These are phyloP conservation scores for Chydorus sphaericus DNA, from an alignment of 2,888 invertebrate species.

Conservation along the genomic window DNA sequence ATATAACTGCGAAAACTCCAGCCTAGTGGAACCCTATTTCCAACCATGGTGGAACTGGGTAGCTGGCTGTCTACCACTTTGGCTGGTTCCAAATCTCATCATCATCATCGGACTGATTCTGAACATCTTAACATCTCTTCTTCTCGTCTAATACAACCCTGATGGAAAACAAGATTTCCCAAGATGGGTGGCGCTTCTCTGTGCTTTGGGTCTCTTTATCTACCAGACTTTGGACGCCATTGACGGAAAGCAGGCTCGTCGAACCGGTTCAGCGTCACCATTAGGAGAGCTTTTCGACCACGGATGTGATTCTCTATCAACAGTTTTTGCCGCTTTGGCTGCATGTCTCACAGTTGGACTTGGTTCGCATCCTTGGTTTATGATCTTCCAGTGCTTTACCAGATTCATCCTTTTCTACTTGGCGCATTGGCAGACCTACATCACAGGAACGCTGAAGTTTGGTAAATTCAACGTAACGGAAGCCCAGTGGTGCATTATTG, in stretches of 20 bases:
- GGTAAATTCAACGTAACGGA: slow-evolving; percentile 94
- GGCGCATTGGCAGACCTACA: slow-evolving; percentile 99
- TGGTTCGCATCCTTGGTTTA: slow-evolving; percentile 80
- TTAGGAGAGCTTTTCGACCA: slow-evolving; percentile 98
- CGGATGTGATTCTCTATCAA: slow-evolving; percentile 96
- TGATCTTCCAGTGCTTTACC: slow-evolving; percentile 90
- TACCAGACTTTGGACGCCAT: slow-evolving; percentile 98
- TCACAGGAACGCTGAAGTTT: slow-evolving; percentile 78
- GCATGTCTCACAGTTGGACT: slow-evolving; percentile 85
- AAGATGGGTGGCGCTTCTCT: slow-evolving; percentile 79
- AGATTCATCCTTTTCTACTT: slow-evolving; percentile 93
- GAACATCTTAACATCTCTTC: slow-evolving; percentile 80
- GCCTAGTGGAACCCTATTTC: slow-evolving; percentile 74
- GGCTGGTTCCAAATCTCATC: slow-evolving; percentile 95
- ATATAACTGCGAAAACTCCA: slow-evolving; percentile 76
- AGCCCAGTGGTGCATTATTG: slow-evolving; percentile 86
- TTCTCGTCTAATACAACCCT: slow-evolving; percentile 83
- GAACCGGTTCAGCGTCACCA: slow-evolving; percentile 81
- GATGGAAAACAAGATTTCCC: slow-evolving; percentile 77
- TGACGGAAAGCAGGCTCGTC: slow-evolving; percentile 95
- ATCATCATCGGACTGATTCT: slow-evolving; percentile 81
- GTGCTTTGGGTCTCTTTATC: slow-evolving; percentile 83
- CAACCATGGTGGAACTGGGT: slow-evolving; percentile 97
- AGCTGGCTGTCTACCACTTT: slow-evolving; percentile 74
- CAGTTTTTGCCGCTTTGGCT: slow-evolving; percentile 94